Evolutionary conservation across 2,888 invertebrate genomes (phyloP), one percentile per base, ranked within the genome.

Genomic region (Hoplodrina ambigua): DNA sequence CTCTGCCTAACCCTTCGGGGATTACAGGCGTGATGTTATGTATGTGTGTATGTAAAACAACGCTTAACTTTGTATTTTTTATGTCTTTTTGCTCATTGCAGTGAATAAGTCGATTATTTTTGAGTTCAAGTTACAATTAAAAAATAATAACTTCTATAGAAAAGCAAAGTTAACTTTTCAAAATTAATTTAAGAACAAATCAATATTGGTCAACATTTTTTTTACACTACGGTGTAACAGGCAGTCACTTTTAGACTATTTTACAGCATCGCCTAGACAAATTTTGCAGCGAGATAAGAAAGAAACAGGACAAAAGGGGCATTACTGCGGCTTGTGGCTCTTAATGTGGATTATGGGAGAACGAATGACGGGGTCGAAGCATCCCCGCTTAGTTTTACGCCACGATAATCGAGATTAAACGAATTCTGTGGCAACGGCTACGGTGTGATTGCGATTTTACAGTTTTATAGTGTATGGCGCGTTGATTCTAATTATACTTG

Each of bases 251-350:
- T 89, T 89, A 91, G 90, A 93, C 91, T 89, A 91, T 92, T 94
- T 93, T 90, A 92, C 91, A 90, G 92, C 91, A 90, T 92, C 91
- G 93, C 95, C 94, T 94, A 94, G 94, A 96, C 94, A 95, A 95
- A 95, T 96, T 95, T 94, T 91, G 90, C 89, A 85, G 86, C 73
- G 84, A 94, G 95, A 95, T 95, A 95, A 94, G 95, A 95, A 95
- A 95, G 94, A 94, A 94, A 91, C 91, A 92, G 91, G 90, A 94
- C 92, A 91, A 90, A 88, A 88, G 92, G 89, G 88, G 91, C 87
- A 93, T 93, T 93, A 93, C 88, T 84, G 89, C 72, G 87, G 91
- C 91, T 91, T 88, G 90, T 82, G 91, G 93, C 88, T 89, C 88
- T 90, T 94, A 93, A 92, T 90, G 88, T 89, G 94, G 94, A 93